Conservation (phyloP, 2,888 invertebrate species). For the Synergus japonicus region DNA sequence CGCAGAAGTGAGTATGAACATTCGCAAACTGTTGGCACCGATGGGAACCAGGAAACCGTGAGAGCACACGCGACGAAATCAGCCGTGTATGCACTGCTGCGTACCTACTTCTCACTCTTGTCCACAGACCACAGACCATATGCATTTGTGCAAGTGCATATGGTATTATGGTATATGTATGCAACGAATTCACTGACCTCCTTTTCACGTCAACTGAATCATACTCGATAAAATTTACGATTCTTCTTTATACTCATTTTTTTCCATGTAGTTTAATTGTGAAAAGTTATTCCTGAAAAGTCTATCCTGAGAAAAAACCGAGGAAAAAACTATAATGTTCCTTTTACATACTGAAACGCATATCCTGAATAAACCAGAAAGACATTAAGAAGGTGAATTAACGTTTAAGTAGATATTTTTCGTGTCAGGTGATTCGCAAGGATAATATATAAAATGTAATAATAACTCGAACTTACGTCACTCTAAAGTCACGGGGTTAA, state of each 20-base stretch:
- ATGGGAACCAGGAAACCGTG: conserved; percentile 2
- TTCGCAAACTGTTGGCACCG: not conserved
- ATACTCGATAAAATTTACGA: not conserved
- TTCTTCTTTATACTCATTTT: no score
- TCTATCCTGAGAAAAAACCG: no score
- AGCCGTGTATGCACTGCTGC: not conserved
- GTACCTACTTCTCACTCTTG: not conserved
- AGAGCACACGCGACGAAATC: not conserved
- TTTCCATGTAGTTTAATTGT: no score
- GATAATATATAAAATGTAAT: not conserved
- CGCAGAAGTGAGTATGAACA: not conserved
- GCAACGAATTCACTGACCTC: not conserved
- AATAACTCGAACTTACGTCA: not conserved
- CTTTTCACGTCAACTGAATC: not conserved
- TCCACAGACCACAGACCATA: conserved; percentile 2
- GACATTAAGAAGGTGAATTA: no score
- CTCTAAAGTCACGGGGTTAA: conserved; percentile 41
- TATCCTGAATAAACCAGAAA: no score
- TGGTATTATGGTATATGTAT: not conserved
- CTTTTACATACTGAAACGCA: no score
- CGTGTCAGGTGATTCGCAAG: no score
- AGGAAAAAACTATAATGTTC: no score
- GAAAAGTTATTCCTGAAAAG: no score
- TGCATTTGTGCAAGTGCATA: conserved; percentile 1
- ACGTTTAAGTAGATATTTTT: no score